phyloP scores from a whole-genome alignment of 1,140 invertebrate species.

The Nephotettix cincticeps region DNA sequence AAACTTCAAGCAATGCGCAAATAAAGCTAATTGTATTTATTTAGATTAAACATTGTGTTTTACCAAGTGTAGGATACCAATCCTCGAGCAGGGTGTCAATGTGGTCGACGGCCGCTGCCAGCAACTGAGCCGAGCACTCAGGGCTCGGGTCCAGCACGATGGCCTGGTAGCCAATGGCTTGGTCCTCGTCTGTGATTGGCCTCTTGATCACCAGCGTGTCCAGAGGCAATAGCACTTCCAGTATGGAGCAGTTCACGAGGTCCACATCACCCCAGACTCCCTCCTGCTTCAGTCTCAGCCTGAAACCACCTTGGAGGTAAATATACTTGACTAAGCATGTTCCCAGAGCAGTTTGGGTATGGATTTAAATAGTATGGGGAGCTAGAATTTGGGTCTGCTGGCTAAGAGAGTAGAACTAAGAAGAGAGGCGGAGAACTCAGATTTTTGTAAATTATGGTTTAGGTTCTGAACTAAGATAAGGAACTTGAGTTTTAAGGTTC shows the following conservation, averaged over 20 bases:
- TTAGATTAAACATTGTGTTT: too few relatives aligned
- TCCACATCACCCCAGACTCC: conserved; percentile 84
- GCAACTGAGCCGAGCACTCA: conserved; percentile 78
- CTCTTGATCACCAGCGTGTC: conserved; percentile 71
- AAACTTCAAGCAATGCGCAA: too few relatives aligned
- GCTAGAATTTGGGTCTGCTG: too few relatives aligned
- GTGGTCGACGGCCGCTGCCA: conserved; percentile 93
- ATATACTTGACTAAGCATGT: conserved; percentile 47
- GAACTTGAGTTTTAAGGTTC: too few relatives aligned
- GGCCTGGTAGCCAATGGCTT: conserved; percentile 63
- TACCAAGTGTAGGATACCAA: conserved; percentile 90
- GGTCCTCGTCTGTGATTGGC: conserved; percentile 53
- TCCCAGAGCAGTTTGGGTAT: too few relatives aligned
- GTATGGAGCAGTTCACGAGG: conserved; percentile 74
- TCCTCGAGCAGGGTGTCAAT: conserved; percentile 96
- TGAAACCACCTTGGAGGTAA: conserved; percentile 47
- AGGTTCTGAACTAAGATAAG: too few relatives aligned
- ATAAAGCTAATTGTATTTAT: too few relatives aligned
- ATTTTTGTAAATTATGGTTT: too few relatives aligned
- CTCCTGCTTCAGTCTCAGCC: conserved; percentile 75
- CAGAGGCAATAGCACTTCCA: conserved; percentile 86
- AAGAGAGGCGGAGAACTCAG: too few relatives aligned
- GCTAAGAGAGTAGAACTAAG: too few relatives aligned
- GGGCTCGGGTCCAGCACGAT: conserved; percentile 71
- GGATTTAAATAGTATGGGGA: too few relatives aligned